Conservation (phyloP, 1,140 invertebrate species). For the Ceratoteleas bidentatus region DNA sequence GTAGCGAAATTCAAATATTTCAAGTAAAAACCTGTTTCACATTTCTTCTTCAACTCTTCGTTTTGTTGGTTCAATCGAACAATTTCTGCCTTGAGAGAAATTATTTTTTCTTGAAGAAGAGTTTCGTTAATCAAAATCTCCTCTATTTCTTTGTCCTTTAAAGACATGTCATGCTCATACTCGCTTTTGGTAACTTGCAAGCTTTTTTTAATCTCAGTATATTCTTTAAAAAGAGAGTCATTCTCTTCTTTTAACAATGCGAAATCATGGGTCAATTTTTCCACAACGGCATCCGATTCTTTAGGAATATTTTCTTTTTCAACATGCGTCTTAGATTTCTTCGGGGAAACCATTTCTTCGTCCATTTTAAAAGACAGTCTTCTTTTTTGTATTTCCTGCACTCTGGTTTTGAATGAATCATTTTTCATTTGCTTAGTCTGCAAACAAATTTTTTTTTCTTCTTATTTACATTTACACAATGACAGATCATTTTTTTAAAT, state of each 20-base stretch:
- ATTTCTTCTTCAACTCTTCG: no score
- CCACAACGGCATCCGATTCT: background rate
- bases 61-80: no score
- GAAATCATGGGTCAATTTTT: background rate
- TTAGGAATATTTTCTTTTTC: background rate
- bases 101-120: slow-evolving; percentile 2
- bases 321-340: background rate
- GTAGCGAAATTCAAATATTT: no score
- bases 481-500: background rate
- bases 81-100: background rate
- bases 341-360: background rate
- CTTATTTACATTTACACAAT: slow-evolving; percentile 1
- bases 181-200: background rate
- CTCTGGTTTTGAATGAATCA: slow-evolving; percentile 1
- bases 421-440: background rate
- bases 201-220: slow-evolving; percentile 1
- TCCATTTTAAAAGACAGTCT: background rate
- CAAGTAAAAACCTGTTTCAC: no score
- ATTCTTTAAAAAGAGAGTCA: background rate
- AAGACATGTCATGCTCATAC: background rate
- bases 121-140: slow-evolving; percentile 1
- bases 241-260: background rate
- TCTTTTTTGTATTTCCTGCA: slow-evolving; percentile 1
- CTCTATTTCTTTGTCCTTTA: background rate
- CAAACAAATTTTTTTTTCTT: background rate